phyloP scores from a whole-genome alignment of 2,888 invertebrate species.

The Meiosimyza decipiens region DNA sequence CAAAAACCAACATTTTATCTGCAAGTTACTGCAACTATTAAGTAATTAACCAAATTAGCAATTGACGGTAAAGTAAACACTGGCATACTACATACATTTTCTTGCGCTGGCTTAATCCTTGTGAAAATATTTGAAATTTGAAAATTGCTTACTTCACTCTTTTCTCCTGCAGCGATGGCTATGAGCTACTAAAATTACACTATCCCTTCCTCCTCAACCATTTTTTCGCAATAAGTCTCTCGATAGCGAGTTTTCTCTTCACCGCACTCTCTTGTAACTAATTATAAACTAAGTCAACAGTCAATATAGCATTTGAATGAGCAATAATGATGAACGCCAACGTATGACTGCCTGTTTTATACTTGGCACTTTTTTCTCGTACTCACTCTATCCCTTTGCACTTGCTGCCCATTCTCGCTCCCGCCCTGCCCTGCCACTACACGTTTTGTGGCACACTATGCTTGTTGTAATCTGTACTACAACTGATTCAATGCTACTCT shows the following conservation, averaged over 20 bases:
- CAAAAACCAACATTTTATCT: too few relatives aligned
- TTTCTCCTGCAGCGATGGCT: conserved; percentile 30
- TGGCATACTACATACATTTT: not conserved
- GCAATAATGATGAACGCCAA: not conserved
- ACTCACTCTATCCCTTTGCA: not conserved
- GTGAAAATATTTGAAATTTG: conserved; percentile 46
- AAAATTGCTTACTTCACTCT: conserved; percentile 25
- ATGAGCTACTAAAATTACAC: not conserved
- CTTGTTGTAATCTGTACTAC: too few relatives aligned
- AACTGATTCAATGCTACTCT: conserved; percentile 45
- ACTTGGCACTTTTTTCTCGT: not conserved
- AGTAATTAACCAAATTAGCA: conserved; percentile 30
- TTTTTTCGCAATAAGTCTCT: conserved; percentile 1
- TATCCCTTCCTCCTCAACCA: not conserved
- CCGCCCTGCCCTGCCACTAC: not conserved
- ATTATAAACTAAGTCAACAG: conserved; percentile 29
- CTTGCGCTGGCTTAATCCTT: conserved; percentile 38
- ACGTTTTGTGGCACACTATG: not conserved
- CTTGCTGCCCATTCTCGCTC: not conserved
- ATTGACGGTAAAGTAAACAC: conserved; percentile 32
- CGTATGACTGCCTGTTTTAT: not conserved
- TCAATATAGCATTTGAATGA: not conserved
- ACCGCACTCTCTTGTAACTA: not conserved
- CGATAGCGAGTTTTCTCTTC: not conserved
- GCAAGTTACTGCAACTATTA: conserved; percentile 3